Percentiles rank a stretch among this genome's conserved stretches.
These are phyloP conservation scores for Oceanodroma tethys DNA, from an alignment of 2,113 vertebrate genomes.

Conservation along the genomic window DNA sequence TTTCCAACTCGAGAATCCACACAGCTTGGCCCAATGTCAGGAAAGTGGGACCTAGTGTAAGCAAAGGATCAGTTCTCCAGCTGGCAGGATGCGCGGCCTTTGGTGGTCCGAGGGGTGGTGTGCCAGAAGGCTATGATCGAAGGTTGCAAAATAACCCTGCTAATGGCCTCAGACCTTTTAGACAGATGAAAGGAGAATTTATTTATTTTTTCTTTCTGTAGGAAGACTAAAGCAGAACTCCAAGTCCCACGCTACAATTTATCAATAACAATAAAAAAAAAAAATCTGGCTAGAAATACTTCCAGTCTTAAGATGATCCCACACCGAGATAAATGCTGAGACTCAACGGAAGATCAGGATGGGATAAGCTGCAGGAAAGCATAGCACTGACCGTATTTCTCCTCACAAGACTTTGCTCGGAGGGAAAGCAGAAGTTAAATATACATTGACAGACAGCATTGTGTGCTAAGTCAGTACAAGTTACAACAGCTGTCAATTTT, in stretches of 20 bases:
- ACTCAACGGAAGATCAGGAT: neutral
- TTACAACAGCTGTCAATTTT: neutral
- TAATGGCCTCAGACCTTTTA: neutral
- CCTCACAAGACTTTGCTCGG: neutral
- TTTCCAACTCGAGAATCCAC: neutral
- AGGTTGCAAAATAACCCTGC: neutral
- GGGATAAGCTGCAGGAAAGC: neutral
- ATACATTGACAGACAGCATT: neutral
- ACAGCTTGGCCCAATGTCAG: neutral
- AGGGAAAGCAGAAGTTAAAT: neutral
- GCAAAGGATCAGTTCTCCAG: neutral
- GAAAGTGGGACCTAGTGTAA: neutral
- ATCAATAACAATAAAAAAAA: neutral
- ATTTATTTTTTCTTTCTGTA: neutral
- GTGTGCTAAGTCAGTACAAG: neutral
- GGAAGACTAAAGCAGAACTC: neutral
- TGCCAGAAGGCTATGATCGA: neutral
- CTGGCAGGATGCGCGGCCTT: neutral
- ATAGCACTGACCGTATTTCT: neutral
- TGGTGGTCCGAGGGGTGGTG: neutral
- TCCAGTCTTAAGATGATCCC: neutral
- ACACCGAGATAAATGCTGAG: neutral
- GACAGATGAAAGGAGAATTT: neutral
- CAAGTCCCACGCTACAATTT: neutral
- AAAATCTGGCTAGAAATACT: neutral